Percentiles rank a stretch among this genome's conserved stretches.
These are phyloP conservation scores for Pandion haliaetus DNA, from an alignment of 2,113 vertebrate genomes.

Conservation along the genomic window DNA sequence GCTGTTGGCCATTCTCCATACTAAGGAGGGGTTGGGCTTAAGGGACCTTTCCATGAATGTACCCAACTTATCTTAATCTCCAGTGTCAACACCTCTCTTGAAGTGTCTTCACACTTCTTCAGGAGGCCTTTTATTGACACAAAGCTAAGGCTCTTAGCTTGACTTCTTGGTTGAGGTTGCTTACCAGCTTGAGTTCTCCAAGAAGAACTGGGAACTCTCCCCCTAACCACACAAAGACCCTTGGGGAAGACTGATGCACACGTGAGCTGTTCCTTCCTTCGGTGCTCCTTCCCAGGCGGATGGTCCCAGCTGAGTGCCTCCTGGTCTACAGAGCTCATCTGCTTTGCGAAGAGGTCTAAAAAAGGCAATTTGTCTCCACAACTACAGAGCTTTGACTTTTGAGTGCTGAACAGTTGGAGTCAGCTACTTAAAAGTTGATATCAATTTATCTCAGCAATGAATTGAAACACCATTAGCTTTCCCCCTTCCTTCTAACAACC, in stretches of 20 bases:
- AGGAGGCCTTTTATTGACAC: background rate
- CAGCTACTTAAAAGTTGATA: background rate
- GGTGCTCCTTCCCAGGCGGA: background rate
- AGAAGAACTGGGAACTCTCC: background rate
- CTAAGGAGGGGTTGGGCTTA: background rate
- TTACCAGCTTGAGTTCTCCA: background rate
- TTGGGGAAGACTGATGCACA: background rate
- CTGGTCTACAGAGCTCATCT: background rate
- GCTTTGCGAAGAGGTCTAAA: background rate
- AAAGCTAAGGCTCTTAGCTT: background rate
- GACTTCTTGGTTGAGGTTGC: background rate
- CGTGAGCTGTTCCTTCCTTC: no score
- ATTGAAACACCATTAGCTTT: slow-evolving; percentile 11
- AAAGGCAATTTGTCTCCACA: background rate
- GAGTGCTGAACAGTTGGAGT: background rate
- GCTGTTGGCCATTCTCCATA: background rate
- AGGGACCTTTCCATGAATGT: background rate
- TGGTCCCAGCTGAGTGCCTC: background rate
- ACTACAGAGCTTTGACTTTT: background rate
- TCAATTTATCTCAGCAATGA: background rate
- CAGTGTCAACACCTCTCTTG: background rate
- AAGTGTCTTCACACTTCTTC: background rate
- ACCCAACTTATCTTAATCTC: background rate
- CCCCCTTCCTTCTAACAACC: slow-evolving; percentile 6
- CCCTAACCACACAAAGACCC: background rate